A percentile compares a stretch with the other conserved stretches of the same genome.
Conservation (phyloP, 2,797 vertebrate genomes). For the Crypturellus tataupa region DNA sequence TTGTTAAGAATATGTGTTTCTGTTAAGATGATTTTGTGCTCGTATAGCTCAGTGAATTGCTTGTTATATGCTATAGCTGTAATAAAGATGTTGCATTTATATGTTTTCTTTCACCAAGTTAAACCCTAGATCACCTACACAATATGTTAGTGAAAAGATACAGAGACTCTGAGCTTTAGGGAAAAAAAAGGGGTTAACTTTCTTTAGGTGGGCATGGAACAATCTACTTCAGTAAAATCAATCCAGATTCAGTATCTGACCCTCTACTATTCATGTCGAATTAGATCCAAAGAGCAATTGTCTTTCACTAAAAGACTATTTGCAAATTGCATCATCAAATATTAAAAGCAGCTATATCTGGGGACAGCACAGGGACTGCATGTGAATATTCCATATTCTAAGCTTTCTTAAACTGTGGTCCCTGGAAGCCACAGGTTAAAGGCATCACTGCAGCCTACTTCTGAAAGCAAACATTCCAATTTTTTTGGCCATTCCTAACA, state of each 20-base stretch:
- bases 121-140: neutral
- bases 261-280: neutral
- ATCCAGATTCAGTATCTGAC: neutral
- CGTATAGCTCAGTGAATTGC: neutral
- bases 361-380: neutral
- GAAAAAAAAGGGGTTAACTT: neutral
- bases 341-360: neutral
- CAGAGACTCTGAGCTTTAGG: neutral
- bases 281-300: neutral
- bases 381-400: neutral
- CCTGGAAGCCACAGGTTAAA: neutral
- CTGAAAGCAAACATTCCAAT: neutral
- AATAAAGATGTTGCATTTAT: neutral
- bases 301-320: neutral
- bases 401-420: neutral
- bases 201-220: neutral
- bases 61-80: neutral
- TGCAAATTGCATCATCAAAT: neutral
- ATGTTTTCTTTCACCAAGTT: neutral
- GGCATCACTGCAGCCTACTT: neutral
- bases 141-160: neutral
- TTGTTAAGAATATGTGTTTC: constrained; percentile 24
- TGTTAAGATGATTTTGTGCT: neutral
- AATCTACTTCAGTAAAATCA: neutral
- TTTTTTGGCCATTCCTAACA: neutral